These are phyloP conservation scores for Atherinosoma microstoma DNA, from an alignment of 2,797 vertebrate species.

Conservation along the genomic window DNA sequence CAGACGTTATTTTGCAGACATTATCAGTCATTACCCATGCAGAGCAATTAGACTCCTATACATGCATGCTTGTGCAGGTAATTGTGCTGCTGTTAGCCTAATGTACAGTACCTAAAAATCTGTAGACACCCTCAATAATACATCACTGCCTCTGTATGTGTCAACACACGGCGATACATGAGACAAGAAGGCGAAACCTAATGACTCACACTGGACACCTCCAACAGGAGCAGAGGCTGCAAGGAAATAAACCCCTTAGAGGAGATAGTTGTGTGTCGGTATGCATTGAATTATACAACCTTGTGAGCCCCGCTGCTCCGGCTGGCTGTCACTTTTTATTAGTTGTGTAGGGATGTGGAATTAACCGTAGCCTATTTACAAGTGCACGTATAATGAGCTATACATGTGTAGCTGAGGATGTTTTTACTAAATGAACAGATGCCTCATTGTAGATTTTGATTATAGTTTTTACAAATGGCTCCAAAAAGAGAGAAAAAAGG, in stretches of 20 bases:
- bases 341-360: conserved; percentile 36
- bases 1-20: conserved; percentile 19
- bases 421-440: background rate
- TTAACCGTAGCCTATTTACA: conserved; percentile 47
- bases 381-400: conserved; percentile 43
- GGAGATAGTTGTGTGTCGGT: conserved; percentile 28
- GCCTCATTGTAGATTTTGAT: background rate
- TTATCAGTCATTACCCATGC: conserved; percentile 51
- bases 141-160: conserved; percentile 58
- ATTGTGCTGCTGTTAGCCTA: conserved; percentile 39
- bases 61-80: conserved; percentile 45
- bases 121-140: conserved; percentile 73
- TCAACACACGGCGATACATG: conserved; percentile 71
- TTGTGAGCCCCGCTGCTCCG: conserved; percentile 41
- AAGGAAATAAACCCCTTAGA: conserved; percentile 58
- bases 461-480: background rate
- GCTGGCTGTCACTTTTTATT: conserved; percentile 70
- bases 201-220: conserved; percentile 68
- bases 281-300: conserved; percentile 52
- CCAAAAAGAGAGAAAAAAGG: background rate
- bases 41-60: conserved; percentile 57
- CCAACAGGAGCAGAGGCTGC: conserved; percentile 55
- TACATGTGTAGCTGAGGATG: conserved; percentile 3
- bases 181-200: conserved; percentile 70
- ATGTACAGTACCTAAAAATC: conserved; percentile 58